Conservation (phyloP, 2,113 vertebrate genomes). For the Ancistrus triradiatus region DNA sequence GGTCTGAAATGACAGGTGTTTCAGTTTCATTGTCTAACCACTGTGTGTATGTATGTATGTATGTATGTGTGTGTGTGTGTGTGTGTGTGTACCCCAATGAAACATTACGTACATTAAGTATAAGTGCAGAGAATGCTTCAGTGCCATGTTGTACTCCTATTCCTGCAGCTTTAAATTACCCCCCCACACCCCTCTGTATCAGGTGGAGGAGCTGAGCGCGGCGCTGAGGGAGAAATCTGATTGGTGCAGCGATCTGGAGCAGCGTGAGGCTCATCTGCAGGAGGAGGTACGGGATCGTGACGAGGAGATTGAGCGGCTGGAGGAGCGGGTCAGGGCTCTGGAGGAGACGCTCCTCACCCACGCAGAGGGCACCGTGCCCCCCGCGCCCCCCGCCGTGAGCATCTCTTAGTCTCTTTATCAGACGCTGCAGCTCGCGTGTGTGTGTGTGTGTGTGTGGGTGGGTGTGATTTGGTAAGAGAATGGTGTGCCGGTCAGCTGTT, state of each 20-base stretch:
- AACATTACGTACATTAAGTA: too few species aligned
- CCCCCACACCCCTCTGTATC: constrained; percentile 25
- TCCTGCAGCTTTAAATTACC: too few species aligned
- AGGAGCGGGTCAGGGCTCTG: constrained; percentile 82
- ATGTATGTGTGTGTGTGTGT: too few species aligned
- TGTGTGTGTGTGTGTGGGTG: constrained; percentile 14
- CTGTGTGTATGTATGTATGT: too few species aligned
- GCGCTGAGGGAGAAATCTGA: constrained; percentile 93
- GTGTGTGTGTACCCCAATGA: too few species aligned
- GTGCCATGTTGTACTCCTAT: too few species aligned
- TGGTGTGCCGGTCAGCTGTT: too few species aligned
- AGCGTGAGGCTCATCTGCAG: constrained; percentile 86
- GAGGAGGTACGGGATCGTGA: constrained; percentile 84
- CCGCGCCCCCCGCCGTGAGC: constrained; percentile 76
- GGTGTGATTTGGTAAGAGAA: constrained; percentile 28
- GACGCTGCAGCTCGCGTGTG: neutral
- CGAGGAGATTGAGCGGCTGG: constrained; percentile 92
- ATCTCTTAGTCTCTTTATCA: neutral
- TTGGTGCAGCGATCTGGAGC: constrained; percentile 90
- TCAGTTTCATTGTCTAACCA: too few species aligned
- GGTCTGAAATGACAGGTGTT: too few species aligned
- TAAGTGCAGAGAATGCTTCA: too few species aligned
- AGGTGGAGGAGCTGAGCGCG: constrained; percentile 86
- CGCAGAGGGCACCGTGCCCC: constrained; percentile 53
- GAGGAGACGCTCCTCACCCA: constrained; percentile 86